Evolutionary conservation across 2,888 invertebrate genomes (phyloP), one percentile per base, ranked within the genome.

Genomic region (Chelonus formosanus): DNA sequence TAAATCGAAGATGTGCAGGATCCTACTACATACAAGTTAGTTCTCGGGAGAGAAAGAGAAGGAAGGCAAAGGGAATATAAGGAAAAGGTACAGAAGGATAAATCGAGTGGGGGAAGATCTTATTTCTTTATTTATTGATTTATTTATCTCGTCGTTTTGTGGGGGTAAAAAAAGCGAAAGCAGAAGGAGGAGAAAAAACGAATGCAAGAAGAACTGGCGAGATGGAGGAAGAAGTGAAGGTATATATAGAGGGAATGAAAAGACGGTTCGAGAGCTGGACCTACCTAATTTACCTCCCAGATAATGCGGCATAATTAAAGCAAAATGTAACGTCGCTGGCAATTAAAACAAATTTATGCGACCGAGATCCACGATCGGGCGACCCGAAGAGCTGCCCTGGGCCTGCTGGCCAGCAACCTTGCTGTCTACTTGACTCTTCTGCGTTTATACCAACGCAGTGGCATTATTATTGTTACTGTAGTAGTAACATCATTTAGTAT

Each of bases 301-400:
- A 84, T 84, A 84, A 84, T 84, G 83, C 84, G 83, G 84, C 83
- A 84, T 84, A 84, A 84, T 84, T 84, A 84, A 84, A 84, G 84
- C 84, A 84, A 84, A 84, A 84, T 84, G 84, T 83, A 84, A 84
- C 84, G 84, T 84, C 84, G 82, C 82, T 84, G 84, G 84, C 84
- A 84, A 84, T 84, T 84, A 84, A 84, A 84, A 84, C 83, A 84
- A 84, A 84, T 84, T 84, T 84, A 84, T 84, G 84, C 84, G 84
- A 83, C 82, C 83, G 78, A 84, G 84, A 84, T 83, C 81, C 82
- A 82, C 83, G 84, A 84, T 84, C 84, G 81, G 80, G 73, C 75
- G 77, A 73, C 73, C 74, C 78, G 74, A 76, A 74, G 75, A 70
- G 75, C 73, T 74, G 75, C 74, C 71, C 63, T 67, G 67, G 58